Evolutionary conservation across 92 coral and sea anemone genomes (phyloP), one percentile per base, ranked within the genome.

Genomic region (Zoanthus sansibaricus): DNA sequence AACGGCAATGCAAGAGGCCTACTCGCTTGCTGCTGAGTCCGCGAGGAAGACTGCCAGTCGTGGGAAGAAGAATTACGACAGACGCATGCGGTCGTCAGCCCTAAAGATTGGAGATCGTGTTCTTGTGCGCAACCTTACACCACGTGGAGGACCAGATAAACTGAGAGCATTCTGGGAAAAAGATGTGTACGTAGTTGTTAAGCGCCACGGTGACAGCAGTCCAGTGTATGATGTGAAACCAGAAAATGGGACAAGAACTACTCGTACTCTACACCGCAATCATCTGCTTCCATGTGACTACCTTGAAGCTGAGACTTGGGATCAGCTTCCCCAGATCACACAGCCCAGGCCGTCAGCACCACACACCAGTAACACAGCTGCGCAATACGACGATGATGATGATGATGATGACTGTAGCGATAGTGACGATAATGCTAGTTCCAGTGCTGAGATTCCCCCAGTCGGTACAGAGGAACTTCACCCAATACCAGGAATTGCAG

Each of bases 1-100:
- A 33, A 44, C 82, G 14, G 82, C 82, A 74, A 87, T 87, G 87
- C 79, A 80, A 73, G 90, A 87, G 75, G 90, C 82, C 75, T 87
- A 74, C 54, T 82, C 79, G 44, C 83, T 87, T 25, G 89, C 86
- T 84, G 37, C 88, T 42, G 77, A 72, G 33, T 46, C 82, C 10
- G 59, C 47, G 21, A 33, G 21, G 59, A 37, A 71, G 13, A 48
- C n/a, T 71, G 52, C 71, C 45, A 33, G 16, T n/a, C 55, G 52
- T 20, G 74, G 82, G 30, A 85, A 85, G 56, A 73, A 73, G 58
- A 46, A 85, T 10, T 72, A 85, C 17, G 73, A 71, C 51, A 17
- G 72, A 44, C 72, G 73, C 20, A 70, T 58, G 80, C 16, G 80
- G 66, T 44, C 80, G 33, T 76, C 66, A 76, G 66, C 59, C 33